Evolutionary conservation across 1,140 invertebrate genomes (phyloP), one percentile per base, ranked within the genome.

Genomic region (Microplitis demolitor): DNA sequence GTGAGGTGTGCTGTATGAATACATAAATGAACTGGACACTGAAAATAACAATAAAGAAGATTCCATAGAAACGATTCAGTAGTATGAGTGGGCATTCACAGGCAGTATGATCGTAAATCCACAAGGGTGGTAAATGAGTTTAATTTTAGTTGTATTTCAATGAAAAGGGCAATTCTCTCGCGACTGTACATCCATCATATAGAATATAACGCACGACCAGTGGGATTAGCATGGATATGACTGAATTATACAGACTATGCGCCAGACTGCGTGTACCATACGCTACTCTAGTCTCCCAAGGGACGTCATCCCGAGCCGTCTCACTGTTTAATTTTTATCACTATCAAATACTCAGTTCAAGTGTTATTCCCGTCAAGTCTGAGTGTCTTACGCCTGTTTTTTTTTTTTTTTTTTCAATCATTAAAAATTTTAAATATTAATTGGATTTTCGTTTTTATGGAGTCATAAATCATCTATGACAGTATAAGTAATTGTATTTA

Each of bases 181-280:
- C 78, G 80, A 78, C 76, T 66, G 78, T 82, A 79, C 82, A 84
- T 84, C 82, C 79, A 82, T 84, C 82, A 84, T 79, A 79, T 78
- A 79, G 77, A 81, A 81, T 80, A 79, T 83, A 83, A 83, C 81
- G 80, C 76, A 75, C 72, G 77, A 75, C 82, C 80, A 77, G 71
- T 82, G 79, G 82, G 82, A 84, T 84, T 83, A 84, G 82, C 82
- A 83, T 83, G 80, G 82, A 82, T 83, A 84, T 83, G 82, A 83
- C 80, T 83, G 80, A 84, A 83, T 84, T 84, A 84, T 84, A 82
- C 82, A 83, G 81, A 80, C 78, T 79, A 80, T 80, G 82, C 80
- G 80, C 78, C 82, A 82, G 81, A 81, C 82, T 83, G 81, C 79
- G 77, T 83, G 79, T 81, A 82, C 79, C 79, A 81, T 80, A 83